Evolutionary conservation across 2,888 invertebrate species (phyloP), one percentile per base, ranked within the genome.

Genomic region (Heteromyza rotundicornis): DNA sequence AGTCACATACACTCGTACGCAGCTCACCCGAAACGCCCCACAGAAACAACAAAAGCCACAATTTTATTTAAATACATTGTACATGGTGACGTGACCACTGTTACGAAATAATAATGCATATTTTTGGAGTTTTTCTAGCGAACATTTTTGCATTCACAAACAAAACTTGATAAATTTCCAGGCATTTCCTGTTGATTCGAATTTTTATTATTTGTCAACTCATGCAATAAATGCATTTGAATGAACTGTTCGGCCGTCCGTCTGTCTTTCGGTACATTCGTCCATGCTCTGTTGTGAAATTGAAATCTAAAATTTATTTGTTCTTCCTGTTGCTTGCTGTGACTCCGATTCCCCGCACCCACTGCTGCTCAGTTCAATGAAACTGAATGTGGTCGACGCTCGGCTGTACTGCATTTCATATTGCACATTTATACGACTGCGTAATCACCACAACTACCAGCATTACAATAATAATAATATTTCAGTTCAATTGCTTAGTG

Each of bases 211-310:
- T 7, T 40, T 40, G 40, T 7, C 40, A 40, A n/a, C 40, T 40
- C 40, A 40, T 40, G 40, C 40, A 40, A 40, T 40, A 40, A 40
- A 40, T n/a, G 40, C 40, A 40, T 40, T 40, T 40, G 40, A 14
- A 14, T 40, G n/a, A 32, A 12, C 32, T n/a, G 27, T 5, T 40
- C 40, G 14, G 10, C n/a, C 12, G n/a, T n/a, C 27, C n/a, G 40
- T 40, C 8, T 40, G n/a, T n/a, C 40, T 40, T 12, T 40, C 40
- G 27, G 7, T 27, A 10, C 27, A 27, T 10, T 27, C 27, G 27
- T 27, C 27, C 27, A 27, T 27, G 5, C 27, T 27, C 27, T 27
- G 10, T 27, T 10, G 27, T 5, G 40, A 8, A 5, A 32, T 32
- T 32, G 40, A 7, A 40, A 40, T 40, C 12, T n/a, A 40, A 2